These are phyloP conservation scores for Oryzias javanicus DNA, from an alignment of 2,113 vertebrate species.

Conservation along the genomic window DNA sequence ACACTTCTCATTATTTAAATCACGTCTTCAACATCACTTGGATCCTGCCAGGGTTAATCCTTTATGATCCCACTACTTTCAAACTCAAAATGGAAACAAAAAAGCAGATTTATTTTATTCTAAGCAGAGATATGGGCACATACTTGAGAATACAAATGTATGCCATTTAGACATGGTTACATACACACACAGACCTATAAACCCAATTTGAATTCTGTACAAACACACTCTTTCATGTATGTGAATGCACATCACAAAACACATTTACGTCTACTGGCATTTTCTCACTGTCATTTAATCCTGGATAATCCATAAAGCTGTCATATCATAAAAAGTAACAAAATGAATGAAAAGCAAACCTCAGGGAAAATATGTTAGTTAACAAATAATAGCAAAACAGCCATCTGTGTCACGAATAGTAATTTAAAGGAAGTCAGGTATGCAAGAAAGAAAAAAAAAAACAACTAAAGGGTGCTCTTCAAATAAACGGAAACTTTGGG, in stretches of 20 bases:
- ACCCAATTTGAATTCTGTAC: not conserved
- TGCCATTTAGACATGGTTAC: not conserved
- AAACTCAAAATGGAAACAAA: slow-evolving; percentile 40
- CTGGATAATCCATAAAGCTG: not conserved
- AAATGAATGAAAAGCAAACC: not conserved
- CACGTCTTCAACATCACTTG: slow-evolving; percentile 25
- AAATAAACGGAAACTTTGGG: no score
- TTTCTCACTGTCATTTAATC: not conserved
- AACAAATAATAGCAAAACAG: not conserved
- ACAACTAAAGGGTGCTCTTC: no score
- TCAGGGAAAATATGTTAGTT: not conserved
- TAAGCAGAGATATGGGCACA: slow-evolving; percentile 9
- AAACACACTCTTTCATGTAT: not conserved
- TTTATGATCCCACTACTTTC: slow-evolving; percentile 51
- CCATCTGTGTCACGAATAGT: no score
- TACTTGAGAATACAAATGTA: not conserved
- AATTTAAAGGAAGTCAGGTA: no score
- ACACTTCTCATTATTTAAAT: not conserved
- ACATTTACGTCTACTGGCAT: not conserved
- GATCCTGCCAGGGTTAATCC: slow-evolving; percentile 54
- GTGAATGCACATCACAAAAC: slow-evolving; percentile 4
- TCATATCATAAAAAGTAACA: slow-evolving; percentile 3
- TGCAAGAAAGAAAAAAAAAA: no score
- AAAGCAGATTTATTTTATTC: slow-evolving; percentile 22
- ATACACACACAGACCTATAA: not conserved